A percentile compares a stretch with the other conserved stretches of the same genome.
Evolutionary conservation across 2,888 invertebrate species (phyloP).

Genomic region (Acrobasis repandana): DNA sequence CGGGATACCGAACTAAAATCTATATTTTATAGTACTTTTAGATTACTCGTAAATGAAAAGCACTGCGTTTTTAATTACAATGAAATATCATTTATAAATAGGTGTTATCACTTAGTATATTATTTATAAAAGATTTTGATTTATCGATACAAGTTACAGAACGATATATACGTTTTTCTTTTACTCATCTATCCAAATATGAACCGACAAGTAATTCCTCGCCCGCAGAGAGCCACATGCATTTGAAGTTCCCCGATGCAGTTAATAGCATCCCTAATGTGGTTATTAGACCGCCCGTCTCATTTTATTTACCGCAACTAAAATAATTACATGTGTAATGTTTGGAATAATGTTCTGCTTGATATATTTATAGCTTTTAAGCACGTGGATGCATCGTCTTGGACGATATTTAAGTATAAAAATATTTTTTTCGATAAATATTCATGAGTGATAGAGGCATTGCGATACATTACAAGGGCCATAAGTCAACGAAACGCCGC

Average conservation of each 20-base stretch:
- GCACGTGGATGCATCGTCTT: slow-evolving; percentile 54
- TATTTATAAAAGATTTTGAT: no score
- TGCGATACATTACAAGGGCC: slow-evolving; percentile 74
- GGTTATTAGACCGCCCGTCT: slow-evolving; percentile 61
- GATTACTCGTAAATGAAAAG: not conserved
- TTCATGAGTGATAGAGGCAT: slow-evolving; percentile 80
- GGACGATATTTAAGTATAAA: slow-evolving; percentile 63
- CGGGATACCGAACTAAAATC: slow-evolving; percentile 6
- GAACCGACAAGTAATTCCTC: slow-evolving; percentile 43
- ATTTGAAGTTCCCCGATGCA: slow-evolving; percentile 45
- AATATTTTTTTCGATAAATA: slow-evolving; percentile 76
- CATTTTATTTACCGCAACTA: slow-evolving; percentile 63
- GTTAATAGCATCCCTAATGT: slow-evolving; percentile 64
- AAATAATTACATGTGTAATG: slow-evolving; percentile 69
- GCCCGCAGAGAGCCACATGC: slow-evolving; percentile 56
- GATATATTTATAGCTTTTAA: slow-evolving; percentile 72
- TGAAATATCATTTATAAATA: not conserved
- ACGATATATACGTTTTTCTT: no score
- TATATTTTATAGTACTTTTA: not conserved
- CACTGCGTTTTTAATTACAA: not conserved
- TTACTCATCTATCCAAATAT: slow-evolving; percentile 9
- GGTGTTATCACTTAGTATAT: no score
- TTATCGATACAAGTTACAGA: no score
- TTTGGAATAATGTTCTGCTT: slow-evolving; percentile 58
- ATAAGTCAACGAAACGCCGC: slow-evolving; percentile 77